Percentiles rank a stretch among this genome's conserved stretches.
Conservation (phyloP, 1,140 invertebrate genomes). For the Coptotermes formosanus region DNA sequence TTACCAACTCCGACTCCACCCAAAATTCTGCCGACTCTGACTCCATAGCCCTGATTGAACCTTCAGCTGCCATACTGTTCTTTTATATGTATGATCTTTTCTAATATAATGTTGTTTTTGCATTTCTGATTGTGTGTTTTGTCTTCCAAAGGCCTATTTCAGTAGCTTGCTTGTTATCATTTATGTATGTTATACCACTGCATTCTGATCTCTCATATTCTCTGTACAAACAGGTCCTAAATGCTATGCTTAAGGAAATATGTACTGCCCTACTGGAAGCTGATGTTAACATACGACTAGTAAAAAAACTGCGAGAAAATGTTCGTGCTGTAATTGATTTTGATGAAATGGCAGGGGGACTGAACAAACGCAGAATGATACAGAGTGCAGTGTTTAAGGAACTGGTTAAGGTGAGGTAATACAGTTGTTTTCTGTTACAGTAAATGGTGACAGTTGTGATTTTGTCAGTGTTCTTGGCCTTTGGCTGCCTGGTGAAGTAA, state of each 20-base stretch:
- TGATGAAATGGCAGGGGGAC: constrained; percentile 98
- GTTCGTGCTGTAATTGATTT: constrained; percentile 98
- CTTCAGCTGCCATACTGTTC: no score
- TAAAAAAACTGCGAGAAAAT: constrained; percentile 97
- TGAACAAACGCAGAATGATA: constrained; percentile 98
- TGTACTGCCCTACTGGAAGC: constrained; percentile 96
- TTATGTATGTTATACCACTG: no score
- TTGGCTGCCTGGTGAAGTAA: no score
- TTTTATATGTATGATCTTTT: no score
- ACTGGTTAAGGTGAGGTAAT: constrained; percentile 80
- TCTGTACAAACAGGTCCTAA: constrained; percentile 72
- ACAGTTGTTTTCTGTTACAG: background rate
- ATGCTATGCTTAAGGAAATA: constrained; percentile 99
- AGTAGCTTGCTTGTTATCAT: no score
- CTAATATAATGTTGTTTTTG: no score
- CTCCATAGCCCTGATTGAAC: no score
- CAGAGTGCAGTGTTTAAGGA: constrained; percentile 99
- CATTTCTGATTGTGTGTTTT: no score
- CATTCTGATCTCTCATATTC: constrained; percentile 15
- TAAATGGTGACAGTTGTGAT: background rate
- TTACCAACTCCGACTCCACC: no score
- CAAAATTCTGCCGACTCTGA: no score
- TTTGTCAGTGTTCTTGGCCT: no score
- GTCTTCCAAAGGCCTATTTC: no score
- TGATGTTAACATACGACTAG: constrained; percentile 97